Evolutionary conservation across 2,888 invertebrate species (phyloP).

Genomic region (Cyaniris semiargus): DNA sequence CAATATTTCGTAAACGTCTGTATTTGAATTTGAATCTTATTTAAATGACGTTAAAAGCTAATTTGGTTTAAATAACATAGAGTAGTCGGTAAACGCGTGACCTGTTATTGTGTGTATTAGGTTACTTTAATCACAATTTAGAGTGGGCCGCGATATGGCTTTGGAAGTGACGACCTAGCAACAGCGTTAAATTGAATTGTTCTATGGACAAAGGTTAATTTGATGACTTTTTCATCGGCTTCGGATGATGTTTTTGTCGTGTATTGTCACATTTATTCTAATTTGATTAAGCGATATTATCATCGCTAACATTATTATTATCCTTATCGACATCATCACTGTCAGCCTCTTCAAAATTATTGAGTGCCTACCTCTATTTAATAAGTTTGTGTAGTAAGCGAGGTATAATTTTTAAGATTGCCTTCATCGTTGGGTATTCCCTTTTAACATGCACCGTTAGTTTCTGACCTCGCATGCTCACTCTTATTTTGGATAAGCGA

Average conservation of each 20-base stretch:
- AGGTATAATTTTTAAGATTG: background rate
- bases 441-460: background rate
- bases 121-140: constrained; percentile 80
- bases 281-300: background rate
- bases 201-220: constrained; percentile 44
- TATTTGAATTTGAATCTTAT: constrained; percentile 46
- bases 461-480: background rate
- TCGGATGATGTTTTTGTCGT: background rate
- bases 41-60: accelerated
- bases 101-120: constrained; percentile 80
- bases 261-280: background rate
- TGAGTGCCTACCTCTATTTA: background rate
- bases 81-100: constrained; percentile 76
- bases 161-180: constrained; percentile 69
- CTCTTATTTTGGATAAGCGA: background rate
- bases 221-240: constrained; percentile 31
- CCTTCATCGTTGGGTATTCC: background rate
- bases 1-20: constrained; percentile 51
- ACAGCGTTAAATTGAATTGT: constrained; percentile 64
- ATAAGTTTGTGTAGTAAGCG: background rate
- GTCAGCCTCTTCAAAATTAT: background rate
- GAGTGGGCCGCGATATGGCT: constrained; percentile 77
- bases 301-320: background rate
- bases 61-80: constrained; percentile 50
- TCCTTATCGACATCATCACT: background rate